Conservation (phyloP, 2,797 vertebrate species). For the Nasua narica region DNA sequence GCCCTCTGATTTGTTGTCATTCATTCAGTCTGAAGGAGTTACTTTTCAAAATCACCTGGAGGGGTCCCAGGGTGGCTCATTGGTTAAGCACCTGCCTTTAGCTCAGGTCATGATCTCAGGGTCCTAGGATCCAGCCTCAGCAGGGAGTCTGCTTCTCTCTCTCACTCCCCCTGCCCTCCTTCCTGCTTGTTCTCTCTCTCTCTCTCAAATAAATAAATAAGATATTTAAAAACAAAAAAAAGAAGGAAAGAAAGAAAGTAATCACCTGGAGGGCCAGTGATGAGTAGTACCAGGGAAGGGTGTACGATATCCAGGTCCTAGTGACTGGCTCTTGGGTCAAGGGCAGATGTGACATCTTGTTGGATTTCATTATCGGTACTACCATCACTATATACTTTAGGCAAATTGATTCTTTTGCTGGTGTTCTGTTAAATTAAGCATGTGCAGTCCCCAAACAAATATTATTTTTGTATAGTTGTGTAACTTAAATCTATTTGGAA, state of each 20-base stretch:
- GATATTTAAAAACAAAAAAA: too few species aligned
- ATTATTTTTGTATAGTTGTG: not conserved
- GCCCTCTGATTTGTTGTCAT: not conserved
- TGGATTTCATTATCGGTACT: not conserved
- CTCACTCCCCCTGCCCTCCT: too few species aligned
- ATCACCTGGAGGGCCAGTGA: not conserved
- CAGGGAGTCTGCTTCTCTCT: too few species aligned
- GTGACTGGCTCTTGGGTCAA: not conserved
- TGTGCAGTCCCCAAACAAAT: not conserved
- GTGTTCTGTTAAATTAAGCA: slow-evolving; percentile 10
- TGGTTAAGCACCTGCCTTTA: too few species aligned
- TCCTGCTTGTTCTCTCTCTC: too few species aligned
- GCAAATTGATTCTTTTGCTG: not conserved
- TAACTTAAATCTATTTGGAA: not conserved
- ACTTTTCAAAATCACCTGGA: not conserved
- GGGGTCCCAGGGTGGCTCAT: too few species aligned
- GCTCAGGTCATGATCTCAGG: too few species aligned
- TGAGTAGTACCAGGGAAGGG: not conserved
- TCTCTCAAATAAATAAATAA: too few species aligned
- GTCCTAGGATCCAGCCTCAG: too few species aligned
- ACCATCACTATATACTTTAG: not conserved
- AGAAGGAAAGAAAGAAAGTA: not conserved
- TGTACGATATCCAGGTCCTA: too few species aligned
- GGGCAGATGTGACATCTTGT: not conserved
- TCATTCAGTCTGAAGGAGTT: not conserved